Conservation (phyloP, 2,797 vertebrate species). For the Apodemus agrarius region DNA sequence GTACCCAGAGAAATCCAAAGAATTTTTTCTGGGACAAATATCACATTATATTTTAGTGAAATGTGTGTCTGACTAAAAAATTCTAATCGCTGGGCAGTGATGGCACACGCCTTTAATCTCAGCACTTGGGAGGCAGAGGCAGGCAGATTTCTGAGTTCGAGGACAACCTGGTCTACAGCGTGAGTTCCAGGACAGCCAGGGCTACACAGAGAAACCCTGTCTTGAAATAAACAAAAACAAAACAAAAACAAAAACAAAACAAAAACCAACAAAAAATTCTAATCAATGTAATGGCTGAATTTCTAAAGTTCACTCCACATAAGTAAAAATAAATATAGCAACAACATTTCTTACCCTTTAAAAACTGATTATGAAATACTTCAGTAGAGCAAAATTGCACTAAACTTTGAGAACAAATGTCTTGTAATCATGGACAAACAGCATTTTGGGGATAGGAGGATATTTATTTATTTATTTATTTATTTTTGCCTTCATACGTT, state of each 20-base stretch:
- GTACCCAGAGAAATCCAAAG: neutral
- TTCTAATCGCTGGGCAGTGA: too few species aligned
- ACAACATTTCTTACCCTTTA: constrained; percentile 42
- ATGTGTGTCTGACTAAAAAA: neutral
- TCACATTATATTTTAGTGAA: constrained; percentile 59
- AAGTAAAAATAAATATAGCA: constrained; percentile 59
- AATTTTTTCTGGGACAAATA: constrained; percentile 9
- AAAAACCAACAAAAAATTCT: neutral
- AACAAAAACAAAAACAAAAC: too few species aligned
- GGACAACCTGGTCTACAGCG: too few species aligned
- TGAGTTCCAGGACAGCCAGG: too few species aligned
- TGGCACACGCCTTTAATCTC: too few species aligned
- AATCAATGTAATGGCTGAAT: constrained; percentile 16
- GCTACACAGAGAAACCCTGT: too few species aligned
- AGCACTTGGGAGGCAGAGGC: too few species aligned
- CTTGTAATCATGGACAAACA: constrained; percentile 74
- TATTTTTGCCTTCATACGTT: constrained; percentile 52
- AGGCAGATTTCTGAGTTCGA: too few species aligned
- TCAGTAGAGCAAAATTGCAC: constrained; percentile 65
- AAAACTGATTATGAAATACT: neutral
- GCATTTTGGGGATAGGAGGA: neutral
- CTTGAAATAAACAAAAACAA: too few species aligned
- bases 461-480: constrained; percentile 51
- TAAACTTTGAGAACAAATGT: constrained; percentile 74
- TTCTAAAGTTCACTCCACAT: constrained; percentile 44